Evolutionary conservation across 2,113 vertebrate genomes (phyloP).

Genomic region (Burhinus oedicnemus): DNA sequence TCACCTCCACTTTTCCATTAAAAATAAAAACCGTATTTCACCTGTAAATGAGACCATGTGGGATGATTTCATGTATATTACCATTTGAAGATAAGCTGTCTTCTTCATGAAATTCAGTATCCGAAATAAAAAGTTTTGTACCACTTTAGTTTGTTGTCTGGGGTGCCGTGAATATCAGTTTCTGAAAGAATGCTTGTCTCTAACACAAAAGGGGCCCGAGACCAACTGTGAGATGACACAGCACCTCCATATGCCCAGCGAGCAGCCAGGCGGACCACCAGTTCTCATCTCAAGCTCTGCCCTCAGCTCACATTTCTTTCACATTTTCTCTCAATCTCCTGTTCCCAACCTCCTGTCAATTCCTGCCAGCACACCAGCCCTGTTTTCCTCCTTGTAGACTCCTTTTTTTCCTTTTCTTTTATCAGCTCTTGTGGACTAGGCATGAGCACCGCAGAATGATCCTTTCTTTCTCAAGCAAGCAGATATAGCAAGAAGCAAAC

Average conservation of each 20-base stretch:
- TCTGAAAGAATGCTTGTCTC: background rate
- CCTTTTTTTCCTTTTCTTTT: background rate
- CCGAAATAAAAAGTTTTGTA: background rate
- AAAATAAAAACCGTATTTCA: background rate
- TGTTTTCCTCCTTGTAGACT: background rate
- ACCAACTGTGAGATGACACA: background rate
- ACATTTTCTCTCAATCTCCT: background rate
- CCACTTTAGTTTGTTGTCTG: background rate
- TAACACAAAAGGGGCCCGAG: background rate
- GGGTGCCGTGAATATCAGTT: background rate
- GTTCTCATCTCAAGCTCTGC: background rate
- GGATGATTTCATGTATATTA: background rate
- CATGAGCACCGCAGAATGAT: background rate
- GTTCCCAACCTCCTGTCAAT: background rate
- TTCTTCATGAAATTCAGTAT: background rate
- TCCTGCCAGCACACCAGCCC: background rate
- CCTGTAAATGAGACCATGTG: background rate
- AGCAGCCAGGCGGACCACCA: rapidly evolving
- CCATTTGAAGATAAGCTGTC: background rate
- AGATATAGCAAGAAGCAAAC: background rate
- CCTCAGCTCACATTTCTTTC: background rate
- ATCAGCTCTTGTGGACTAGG: background rate
- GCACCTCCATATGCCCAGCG: rapidly evolving
- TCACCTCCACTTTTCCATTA: background rate
- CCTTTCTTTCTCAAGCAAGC: background rate